A percentile compares a stretch with the other conserved stretches of the same genome.
Evolutionary conservation across 2,888 invertebrate species (phyloP).

Genomic region (Oeneis ivallda): DNA sequence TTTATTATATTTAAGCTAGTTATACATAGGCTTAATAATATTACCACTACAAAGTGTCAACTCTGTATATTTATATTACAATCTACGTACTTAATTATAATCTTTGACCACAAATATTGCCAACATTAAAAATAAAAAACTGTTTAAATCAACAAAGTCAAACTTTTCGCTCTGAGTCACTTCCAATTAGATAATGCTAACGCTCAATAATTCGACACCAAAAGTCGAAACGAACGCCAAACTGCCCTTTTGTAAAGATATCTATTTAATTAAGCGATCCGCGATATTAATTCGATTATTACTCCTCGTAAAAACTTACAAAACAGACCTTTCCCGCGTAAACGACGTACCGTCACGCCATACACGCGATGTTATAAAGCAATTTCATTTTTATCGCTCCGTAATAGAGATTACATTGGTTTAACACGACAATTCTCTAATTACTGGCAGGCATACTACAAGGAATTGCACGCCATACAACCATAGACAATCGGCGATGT

Average conservation of each 20-base stretch:
- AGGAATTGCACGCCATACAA: conserved; percentile 59
- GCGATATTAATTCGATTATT: conserved; percentile 78
- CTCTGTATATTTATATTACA: too few species aligned
- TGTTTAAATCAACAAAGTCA: neutral
- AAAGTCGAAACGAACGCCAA: conserved; percentile 32
- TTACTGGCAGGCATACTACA: conserved; percentile 60
- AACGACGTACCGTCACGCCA: conserved; percentile 67
- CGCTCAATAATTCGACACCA: conserved; percentile 32
- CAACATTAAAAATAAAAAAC: neutral
- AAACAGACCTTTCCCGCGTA: conserved; percentile 64
- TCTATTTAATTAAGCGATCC: conserved; percentile 78
- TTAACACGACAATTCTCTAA: conserved; percentile 67
- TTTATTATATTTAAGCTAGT: too few species aligned
- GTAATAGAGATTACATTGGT: conserved; percentile 76
- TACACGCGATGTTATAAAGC: conserved; percentile 59
- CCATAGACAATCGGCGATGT: conserved; percentile 44
- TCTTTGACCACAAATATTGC: conserved; percentile 1
- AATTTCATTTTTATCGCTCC: conserved; percentile 72
- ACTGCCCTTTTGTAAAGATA: conserved; percentile 54
- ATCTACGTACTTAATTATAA: neutral
- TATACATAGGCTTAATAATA: too few species aligned
- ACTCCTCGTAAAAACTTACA: conserved; percentile 72
- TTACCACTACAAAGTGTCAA: too few species aligned
- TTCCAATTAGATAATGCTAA: conserved; percentile 24
- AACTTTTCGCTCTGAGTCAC: conserved; percentile 8